These are phyloP conservation scores for Etheostoma perlongum DNA, from an alignment of 2,797 vertebrate genomes.

Conservation along the genomic window DNA sequence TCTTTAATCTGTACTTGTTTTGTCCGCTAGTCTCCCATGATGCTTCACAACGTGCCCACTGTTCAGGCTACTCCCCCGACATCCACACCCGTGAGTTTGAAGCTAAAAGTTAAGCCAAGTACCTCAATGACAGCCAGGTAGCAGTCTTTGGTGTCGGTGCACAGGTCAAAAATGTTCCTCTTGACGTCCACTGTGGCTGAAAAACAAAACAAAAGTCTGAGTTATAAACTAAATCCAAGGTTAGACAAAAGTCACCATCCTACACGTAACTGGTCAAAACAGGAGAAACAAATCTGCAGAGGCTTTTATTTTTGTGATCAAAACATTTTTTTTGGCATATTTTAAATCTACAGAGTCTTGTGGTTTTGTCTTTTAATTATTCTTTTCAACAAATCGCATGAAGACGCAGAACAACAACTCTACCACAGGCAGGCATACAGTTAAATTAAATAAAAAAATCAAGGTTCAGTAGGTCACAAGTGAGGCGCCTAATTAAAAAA, in stretches of 20 bases:
- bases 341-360: not conserved
- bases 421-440: too few species aligned
- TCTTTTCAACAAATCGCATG: too few species aligned
- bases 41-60: too few species aligned
- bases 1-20: not conserved
- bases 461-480: too few species aligned
- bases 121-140: constrained; percentile 98
- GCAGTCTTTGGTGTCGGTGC: constrained; percentile 95
- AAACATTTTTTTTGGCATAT: too few species aligned
- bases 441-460: too few species aligned
- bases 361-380: too few species aligned
- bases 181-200: constrained; percentile 97
- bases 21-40: not conserved
- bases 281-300: not conserved
- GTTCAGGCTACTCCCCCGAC: not conserved
- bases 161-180: constrained; percentile 96
- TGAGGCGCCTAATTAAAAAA: too few species aligned
- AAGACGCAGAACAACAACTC: too few species aligned
- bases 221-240: not conserved
- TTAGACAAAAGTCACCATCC: not conserved
- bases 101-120: not conserved
- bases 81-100: not conserved
- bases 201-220: not conserved
- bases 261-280: not conserved
- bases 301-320: too few species aligned